phyloP scores from a whole-genome alignment of 2,797 vertebrate genomes.

The Delichon dasypus region DNA sequence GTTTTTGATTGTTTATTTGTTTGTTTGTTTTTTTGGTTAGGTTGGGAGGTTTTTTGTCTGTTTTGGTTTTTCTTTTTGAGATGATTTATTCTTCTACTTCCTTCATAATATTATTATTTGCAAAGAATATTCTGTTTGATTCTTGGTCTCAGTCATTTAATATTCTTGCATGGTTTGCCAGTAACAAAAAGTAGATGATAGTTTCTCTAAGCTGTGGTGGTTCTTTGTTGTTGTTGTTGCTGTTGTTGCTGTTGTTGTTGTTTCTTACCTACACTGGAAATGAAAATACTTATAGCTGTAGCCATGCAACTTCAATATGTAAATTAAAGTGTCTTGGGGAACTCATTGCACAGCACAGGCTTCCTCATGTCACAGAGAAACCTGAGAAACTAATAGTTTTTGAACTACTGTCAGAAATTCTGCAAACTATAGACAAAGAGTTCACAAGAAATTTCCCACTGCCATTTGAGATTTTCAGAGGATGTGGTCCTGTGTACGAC shows the following conservation, averaged over 20 bases:
- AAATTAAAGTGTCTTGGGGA: background rate
- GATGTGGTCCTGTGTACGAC: background rate
- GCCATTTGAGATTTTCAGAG: background rate
- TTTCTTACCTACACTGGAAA: background rate
- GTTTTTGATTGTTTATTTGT: background rate
- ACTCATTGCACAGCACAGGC: rapidly evolving
- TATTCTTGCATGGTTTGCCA: background rate
- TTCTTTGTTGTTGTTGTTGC: too few relatives aligned
- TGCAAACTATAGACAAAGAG: background rate
- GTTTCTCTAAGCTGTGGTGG: background rate
- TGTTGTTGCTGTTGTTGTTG: too few relatives aligned
- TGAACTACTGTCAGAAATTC: background rate
- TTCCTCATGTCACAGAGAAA: background rate
- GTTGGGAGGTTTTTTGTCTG: background rate
- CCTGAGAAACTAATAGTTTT: background rate
- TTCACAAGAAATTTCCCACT: background rate
- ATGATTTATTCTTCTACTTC: background rate
- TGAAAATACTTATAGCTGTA: background rate
- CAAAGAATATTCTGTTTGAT: background rate
- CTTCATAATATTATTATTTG: background rate
- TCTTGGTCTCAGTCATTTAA: background rate
- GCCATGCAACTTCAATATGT: background rate
- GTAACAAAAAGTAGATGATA: background rate
- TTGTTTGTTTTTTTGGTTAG: background rate
- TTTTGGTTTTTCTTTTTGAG: background rate